Evolutionary conservation across 2,113 vertebrate species (phyloP), one percentile per base, ranked within the genome.

Genomic region (Trochalopteron elliotii): DNA sequence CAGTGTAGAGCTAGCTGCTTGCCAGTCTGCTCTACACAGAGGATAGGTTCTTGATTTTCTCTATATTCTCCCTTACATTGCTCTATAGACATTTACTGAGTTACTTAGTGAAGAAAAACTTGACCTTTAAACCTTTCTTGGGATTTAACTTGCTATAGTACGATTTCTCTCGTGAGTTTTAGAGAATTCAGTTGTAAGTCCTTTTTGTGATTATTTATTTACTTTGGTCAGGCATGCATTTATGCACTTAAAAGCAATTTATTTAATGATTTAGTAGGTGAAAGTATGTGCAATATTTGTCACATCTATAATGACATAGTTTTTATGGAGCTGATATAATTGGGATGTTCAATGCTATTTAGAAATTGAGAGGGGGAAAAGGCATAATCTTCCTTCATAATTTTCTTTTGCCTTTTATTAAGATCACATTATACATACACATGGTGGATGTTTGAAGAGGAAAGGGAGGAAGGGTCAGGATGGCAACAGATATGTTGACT

Each of bases 211-310:
- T 83, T 89, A 71, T 93, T 94, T 87, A 39, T 83, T 70, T 87
- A 28, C 17, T 92, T 95, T 63, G 27, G n/a, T 39, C 45, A 86
- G 35, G 28, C 55, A 57, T 22, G 15, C 89, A 87, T 94, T 96
- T 94, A 79, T 40, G 50, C 63, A 83, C 49, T 88, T 78, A 92
- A 70, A 50, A 94, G 27, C 80, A 87, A 80, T 71, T 86, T 33
- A 63, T 89, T 93, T 96, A 91, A 94, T 67, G 35, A 93, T 39
- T 68, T 74, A 94, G 64, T 69, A 81, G 69, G 64, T 88, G 52
- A 50, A 93, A 95, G 61, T 64, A 83, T 11, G n/a, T 61, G 12
- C 52, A 94, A 63, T 91, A 83, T 96, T 97, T 93, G 79, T 44
- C 25, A 65, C 31, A 37, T 55, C 87, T 89, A 65, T 92, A 95